Evolutionary conservation across 2,797 vertebrate species (phyloP), one percentile per base, ranked within the genome.

Genomic region (Sitta carolinensis): DNA sequence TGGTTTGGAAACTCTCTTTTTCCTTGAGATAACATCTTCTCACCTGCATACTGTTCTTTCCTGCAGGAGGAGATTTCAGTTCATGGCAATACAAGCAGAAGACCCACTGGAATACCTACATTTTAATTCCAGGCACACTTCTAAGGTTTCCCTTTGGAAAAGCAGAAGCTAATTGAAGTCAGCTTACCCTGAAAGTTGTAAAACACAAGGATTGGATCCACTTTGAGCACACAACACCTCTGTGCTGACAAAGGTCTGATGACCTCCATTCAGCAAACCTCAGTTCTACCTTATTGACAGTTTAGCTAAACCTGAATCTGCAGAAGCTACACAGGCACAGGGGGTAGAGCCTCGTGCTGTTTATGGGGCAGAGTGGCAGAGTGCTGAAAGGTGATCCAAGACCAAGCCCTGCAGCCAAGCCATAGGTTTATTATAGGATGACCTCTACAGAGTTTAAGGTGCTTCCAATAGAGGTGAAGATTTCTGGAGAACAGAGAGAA

Each of bases 1-100:
- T 76, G 15, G 54, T 74, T 68, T 58, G 81, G 80, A 95, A 97
- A 90, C 50, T 67, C 87, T 62, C 21, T 74, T 55, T 84, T 92
- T 75, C 74, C 75, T 80, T 76, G 67, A 64, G 70, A 80, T 42
- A 63, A 64, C 82, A 89, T 72, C 89, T 74, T 92, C 67, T 89
- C 79, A 85, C 73, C 63, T 62, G 34, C 66, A 43, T 32, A 42
- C 47, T 80, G 16, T n/a, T 77, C 73, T 38, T 93, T 62, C 62
- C 57, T 76, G 51, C 79, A 78, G 54, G n/a, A 92, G 55, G n/a
- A 26, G 3, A 79, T 68, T 87, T 63, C 72, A 68, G 22, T 40
- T 83, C 36, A 59, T 19, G 59, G 78, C 80, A 76, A 82, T 7
- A 59, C 15, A 81, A 89, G 45, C 42, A 83, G 50, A 85, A 55